These are phyloP conservation scores for Eulemur mongoz DNA, from an alignment of 2,797 vertebrate genomes.

Conservation along the genomic window DNA sequence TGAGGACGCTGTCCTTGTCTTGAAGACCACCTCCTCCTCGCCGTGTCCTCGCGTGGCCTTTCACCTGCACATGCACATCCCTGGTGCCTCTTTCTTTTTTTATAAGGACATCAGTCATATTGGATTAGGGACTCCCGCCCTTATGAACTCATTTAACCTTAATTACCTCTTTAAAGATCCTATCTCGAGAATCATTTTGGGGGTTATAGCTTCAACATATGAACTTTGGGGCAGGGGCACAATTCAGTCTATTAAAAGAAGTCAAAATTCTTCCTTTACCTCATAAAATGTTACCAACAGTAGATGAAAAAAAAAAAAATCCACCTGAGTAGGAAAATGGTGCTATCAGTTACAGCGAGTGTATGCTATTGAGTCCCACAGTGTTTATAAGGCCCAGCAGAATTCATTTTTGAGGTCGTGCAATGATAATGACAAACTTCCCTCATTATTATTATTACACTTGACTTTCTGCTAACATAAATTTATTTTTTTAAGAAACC, in stretches of 20 bases:
- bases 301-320: not conserved
- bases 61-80: not conserved
- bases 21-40: not conserved
- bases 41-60: not conserved
- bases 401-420: not conserved
- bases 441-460: slow-evolving; percentile 3
- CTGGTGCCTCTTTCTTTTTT: not conserved
- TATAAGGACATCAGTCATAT: not conserved
- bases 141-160: not conserved
- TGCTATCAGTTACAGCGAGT: not conserved
- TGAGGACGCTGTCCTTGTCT: not conserved
- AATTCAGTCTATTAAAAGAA: not conserved
- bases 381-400: not conserved
- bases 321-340: not conserved
- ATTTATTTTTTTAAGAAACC: slow-evolving; percentile 52
- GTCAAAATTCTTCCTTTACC: not conserved
- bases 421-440: slow-evolving; percentile 46
- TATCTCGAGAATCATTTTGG: not conserved
- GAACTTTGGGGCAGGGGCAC: not conserved
- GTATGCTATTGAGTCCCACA: not conserved
- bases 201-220: not conserved
- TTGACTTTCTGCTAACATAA: not conserved
- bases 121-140: not conserved
- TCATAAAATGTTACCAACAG: not conserved
- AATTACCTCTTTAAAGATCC: not conserved